Conservation (phyloP, 2,113 vertebrate genomes). For the Erythrolamprus reginae region DNA sequence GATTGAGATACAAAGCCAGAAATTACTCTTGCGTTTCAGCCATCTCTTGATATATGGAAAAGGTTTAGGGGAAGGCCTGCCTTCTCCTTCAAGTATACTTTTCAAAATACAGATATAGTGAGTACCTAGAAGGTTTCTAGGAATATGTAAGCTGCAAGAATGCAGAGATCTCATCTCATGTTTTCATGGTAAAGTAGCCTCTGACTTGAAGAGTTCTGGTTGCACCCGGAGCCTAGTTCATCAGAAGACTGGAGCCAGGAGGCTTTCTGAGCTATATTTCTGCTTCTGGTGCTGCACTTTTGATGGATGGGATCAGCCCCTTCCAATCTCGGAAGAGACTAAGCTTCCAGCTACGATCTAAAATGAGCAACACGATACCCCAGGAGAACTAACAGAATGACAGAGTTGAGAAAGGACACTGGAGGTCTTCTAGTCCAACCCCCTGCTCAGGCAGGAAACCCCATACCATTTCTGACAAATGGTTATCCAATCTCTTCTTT, state of each 20-base stretch:
- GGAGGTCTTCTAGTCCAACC: neutral
- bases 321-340: neutral
- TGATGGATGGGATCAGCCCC: neutral
- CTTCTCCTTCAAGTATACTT: neutral
- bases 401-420: neutral
- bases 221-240: neutral
- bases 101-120: neutral
- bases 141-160: neutral
- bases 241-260: neutral
- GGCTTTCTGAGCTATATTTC: neutral
- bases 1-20: neutral
- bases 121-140: neutral
- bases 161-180: neutral
- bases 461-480: neutral
- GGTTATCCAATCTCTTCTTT: neutral
- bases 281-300: neutral
- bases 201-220: neutral
- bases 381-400: neutral
- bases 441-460: neutral
- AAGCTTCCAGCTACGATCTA: neutral
- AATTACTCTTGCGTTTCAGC: neutral
- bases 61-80: neutral
- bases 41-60: neutral
- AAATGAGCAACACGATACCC: neutral
- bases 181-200: neutral